A percentile compares a stretch with the other conserved stretches of the same genome.
phyloP scores from a whole-genome alignment of 37 sponge, comb jelly and placozoan genomes.

The Ianthella basta region DNA sequence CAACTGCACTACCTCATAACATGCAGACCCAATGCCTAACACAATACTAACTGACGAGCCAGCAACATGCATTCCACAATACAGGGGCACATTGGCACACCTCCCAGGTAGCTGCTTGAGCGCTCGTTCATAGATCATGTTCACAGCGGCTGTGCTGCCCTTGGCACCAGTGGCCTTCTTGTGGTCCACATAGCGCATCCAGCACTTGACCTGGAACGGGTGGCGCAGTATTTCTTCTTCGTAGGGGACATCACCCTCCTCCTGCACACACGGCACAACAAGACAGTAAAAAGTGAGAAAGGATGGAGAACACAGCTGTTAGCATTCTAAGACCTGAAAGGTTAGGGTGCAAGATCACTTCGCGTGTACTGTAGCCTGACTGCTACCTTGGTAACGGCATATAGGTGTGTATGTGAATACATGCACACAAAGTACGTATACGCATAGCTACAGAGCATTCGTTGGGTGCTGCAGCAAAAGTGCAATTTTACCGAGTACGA shows the following conservation, averaged over 20 bases:
- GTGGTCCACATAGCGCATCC: constrained; percentile 95
- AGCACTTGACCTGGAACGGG: constrained; percentile 93
- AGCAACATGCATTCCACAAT: too few species aligned
- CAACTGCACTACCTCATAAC: too few species aligned
- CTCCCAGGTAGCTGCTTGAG: constrained; percentile 97
- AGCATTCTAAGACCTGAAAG: background rate
- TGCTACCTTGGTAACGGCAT: too few species aligned
- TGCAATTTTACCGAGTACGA: too few species aligned
- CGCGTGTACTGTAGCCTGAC: too few species aligned
- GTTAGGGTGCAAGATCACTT: too few species aligned
- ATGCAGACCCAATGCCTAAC: too few species aligned
- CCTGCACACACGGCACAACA: constrained; percentile 41
- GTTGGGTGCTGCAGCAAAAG: too few species aligned
- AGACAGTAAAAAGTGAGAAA: background rate
- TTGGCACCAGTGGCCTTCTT: constrained; percentile 72
- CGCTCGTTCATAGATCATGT: constrained; percentile 93
- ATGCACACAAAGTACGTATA: too few species aligned
- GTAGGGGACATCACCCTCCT: constrained; percentile 89
- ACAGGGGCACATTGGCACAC: constrained; percentile 33
- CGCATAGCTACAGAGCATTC: too few species aligned
- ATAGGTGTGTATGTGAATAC: too few species aligned
- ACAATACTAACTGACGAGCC: too few species aligned
- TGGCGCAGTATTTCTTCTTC: constrained; percentile 98
- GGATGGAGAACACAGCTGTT: background rate
- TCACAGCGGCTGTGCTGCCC: constrained; percentile 48